Percentiles rank a stretch among this genome's conserved stretches.
Evolutionary conservation across 2,888 invertebrate species (phyloP).

Genomic region (Geotrupes spiniger): DNA sequence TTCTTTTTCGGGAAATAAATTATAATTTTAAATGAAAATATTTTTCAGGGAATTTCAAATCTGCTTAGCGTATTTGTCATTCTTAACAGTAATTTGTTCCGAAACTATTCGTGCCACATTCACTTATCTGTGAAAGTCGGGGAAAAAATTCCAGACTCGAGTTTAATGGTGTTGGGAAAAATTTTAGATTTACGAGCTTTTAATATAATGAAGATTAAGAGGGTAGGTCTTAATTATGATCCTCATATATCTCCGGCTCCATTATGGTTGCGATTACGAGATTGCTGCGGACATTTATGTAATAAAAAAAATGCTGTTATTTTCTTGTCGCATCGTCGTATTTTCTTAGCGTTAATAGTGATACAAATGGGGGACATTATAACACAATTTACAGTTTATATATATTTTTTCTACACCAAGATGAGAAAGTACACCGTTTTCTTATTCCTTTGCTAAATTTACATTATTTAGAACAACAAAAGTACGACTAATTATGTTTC

Average conservation of each 20-base stretch:
- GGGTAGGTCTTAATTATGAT: conserved; percentile 19
- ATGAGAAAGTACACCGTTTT: no score
- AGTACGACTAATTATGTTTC: no score
- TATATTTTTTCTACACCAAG: no score
- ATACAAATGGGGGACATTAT: no score
- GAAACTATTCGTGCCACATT: conserved; percentile 25
- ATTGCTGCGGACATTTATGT: neutral
- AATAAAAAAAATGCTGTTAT: no score
- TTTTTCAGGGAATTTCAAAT: conserved; percentile 24
- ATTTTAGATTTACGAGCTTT: conserved; percentile 27
- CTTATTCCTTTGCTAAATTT: no score
- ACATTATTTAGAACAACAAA: no score
- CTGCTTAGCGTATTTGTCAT: conserved; percentile 27
- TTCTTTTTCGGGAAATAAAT: conserved; percentile 19
- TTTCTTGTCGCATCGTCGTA: no score
- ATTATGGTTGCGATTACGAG: conserved; percentile 8
- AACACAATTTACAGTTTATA: no score
- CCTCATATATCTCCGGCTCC: conserved; percentile 15
- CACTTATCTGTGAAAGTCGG: conserved; percentile 20
- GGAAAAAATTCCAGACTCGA: conserved; percentile 13
- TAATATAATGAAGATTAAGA: conserved; percentile 31
- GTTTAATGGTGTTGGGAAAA: conserved; percentile 15
- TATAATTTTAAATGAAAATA: conserved; percentile 26
- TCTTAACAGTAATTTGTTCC: conserved; percentile 26
- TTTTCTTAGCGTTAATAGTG: no score